Percentiles rank a stretch among this genome's conserved stretches.
phyloP scores from a whole-genome alignment of 2,888 invertebrate species.

The Scaptodrosophila latifasciaeformis region DNA sequence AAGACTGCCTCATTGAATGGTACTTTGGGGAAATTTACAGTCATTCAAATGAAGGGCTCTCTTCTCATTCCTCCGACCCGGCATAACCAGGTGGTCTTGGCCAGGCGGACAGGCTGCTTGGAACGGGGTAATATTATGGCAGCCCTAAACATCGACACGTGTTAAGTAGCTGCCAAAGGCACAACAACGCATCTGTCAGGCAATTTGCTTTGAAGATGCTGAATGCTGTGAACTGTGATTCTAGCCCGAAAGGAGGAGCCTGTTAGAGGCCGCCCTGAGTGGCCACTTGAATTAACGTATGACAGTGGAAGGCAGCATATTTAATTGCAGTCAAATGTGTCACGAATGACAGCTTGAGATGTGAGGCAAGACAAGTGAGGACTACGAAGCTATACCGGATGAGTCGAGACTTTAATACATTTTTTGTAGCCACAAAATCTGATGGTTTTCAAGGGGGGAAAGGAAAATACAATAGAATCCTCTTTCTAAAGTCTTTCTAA shows the following conservation, averaged over 20 bases:
- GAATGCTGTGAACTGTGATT: neutral
- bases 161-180: slow-evolving; percentile 64
- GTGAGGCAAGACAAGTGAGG: neutral
- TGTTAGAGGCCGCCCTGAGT: slow-evolving; percentile 39
- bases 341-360: neutral
- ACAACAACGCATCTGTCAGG: slow-evolving; percentile 53
- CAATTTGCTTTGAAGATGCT: slow-evolving; percentile 21
- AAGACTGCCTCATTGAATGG: slow-evolving; percentile 34
- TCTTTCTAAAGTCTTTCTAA: neutral
- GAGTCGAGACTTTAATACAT: too few species aligned
- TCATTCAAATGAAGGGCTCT: slow-evolving; percentile 7
- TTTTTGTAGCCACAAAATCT: too few species aligned
- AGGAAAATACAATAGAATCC: too few species aligned
- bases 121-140: slow-evolving; percentile 15
- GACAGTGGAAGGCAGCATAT: slow-evolving; percentile 43
- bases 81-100: slow-evolving; percentile 17
- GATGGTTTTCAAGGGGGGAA: too few species aligned
- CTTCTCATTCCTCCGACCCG: neutral
- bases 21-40: slow-evolving; percentile 34
- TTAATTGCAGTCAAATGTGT: slow-evolving; percentile 46
- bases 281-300: slow-evolving; percentile 60
- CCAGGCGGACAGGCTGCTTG: slow-evolving; percentile 7
- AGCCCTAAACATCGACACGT: slow-evolving; percentile 49
- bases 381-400: too few species aligned
- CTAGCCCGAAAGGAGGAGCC: neutral